Conservation (phyloP, 2,113 vertebrate species). For the Martes martes region DNA sequence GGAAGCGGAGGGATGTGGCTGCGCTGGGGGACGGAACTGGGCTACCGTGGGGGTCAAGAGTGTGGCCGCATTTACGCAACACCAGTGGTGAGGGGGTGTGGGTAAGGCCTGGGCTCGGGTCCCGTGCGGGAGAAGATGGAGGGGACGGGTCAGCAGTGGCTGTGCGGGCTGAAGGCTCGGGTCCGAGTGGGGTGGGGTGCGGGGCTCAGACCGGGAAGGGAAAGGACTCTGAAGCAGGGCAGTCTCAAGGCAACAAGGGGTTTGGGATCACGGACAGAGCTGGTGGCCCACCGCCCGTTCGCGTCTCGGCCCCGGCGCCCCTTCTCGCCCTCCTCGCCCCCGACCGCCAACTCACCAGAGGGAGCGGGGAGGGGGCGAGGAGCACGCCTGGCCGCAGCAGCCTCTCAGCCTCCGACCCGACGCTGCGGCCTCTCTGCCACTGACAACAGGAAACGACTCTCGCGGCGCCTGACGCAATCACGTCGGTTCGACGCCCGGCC, state of each 20-base stretch:
- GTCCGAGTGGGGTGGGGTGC: background rate
- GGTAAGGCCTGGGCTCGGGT: background rate
- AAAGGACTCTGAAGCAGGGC: background rate
- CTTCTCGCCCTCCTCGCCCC: background rate
- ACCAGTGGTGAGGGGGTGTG: background rate
- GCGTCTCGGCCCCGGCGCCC: background rate
- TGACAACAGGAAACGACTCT: conserved; percentile 56
- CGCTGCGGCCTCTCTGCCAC: background rate
- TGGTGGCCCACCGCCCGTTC: background rate
- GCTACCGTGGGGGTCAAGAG: background rate
- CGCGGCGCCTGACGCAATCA: conserved; percentile 28
- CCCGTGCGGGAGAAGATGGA: background rate
- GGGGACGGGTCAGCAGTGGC: background rate
- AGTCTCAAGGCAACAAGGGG: background rate
- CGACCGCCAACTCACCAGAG: conserved; percentile 51
- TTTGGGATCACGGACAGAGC: background rate
- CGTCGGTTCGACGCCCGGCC: background rate
- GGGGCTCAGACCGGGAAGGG: background rate
- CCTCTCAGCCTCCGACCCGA: background rate
- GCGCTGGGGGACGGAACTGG: background rate
- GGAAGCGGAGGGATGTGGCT: background rate
- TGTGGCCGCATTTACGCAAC: background rate
- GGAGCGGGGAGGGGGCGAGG: fast-evolving
- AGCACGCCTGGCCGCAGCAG: fast-evolving
- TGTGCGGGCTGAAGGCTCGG: background rate